These are phyloP conservation scores for Stenurella melanura DNA, from an alignment of 2,888 invertebrate species.

Conservation along the genomic window DNA sequence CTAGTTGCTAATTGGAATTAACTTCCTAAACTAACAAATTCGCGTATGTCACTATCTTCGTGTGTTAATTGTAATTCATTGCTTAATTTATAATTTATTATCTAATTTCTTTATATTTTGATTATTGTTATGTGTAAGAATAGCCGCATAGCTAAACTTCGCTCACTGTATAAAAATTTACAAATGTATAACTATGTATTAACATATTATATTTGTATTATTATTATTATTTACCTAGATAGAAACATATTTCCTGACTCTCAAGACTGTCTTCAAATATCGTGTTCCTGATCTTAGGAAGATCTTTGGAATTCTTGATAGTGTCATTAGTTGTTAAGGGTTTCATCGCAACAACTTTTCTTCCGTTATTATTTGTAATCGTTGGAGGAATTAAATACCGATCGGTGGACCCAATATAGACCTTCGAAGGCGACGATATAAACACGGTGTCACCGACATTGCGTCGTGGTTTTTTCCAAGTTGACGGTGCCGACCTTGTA, in stretches of 20 bases:
- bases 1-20: no score
- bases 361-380: constrained; percentile 48
- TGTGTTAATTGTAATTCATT: no score
- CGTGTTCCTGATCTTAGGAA: constrained; percentile 66
- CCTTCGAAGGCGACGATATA: constrained; percentile 76
- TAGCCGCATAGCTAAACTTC: no score
- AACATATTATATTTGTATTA: no score
- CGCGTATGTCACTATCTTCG: no score
- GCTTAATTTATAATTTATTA: no score
- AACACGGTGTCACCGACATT: constrained; percentile 79
- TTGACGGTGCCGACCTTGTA: constrained; percentile 1
- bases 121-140: no score
- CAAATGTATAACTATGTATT: no score
- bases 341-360: constrained; percentile 48
- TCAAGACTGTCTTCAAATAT: constrained; percentile 68
- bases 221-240: constrained; percentile 70
- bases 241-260: constrained; percentile 70
- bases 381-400: constrained; percentile 44
- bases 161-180: no score
- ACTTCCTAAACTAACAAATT: no score
- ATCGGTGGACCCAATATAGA: constrained; percentile 72
- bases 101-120: no score
- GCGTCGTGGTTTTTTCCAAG: constrained; percentile 71
- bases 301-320: constrained; percentile 61
- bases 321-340: constrained; percentile 49